Conservation (phyloP, 2,113 vertebrate species). For the Leiothrix lutea region DNA sequence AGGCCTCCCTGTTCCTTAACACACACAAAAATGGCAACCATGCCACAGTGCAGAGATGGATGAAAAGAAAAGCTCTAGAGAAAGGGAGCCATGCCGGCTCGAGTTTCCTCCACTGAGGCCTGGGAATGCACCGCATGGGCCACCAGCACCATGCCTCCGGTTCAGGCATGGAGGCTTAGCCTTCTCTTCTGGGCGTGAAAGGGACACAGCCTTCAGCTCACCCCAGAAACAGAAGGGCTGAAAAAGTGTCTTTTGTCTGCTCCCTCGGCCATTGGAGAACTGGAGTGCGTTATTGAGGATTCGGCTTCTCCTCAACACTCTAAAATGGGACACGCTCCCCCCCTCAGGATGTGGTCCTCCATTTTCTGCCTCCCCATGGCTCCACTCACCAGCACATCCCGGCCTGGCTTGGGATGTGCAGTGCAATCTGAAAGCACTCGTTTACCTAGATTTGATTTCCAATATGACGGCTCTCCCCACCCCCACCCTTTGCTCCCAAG, state of each 20-base stretch:
- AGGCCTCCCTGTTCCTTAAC: neutral
- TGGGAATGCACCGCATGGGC: neutral
- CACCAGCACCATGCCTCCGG: neutral
- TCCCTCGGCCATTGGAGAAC: neutral
- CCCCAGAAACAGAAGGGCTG: neutral
- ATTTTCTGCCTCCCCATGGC: slow-evolving; percentile 33
- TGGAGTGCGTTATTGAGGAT: neutral
- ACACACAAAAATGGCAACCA: slow-evolving; percentile 5
- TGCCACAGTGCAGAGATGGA: neutral
- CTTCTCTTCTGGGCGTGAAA: neutral
- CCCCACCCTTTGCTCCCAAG: slow-evolving; percentile 57
- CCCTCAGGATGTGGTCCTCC: neutral
- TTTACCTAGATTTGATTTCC: slow-evolving; percentile 58
- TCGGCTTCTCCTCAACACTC: neutral
- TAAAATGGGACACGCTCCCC: neutral
- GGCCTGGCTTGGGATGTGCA: neutral
- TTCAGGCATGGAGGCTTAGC: neutral
- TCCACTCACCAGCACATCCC: neutral
- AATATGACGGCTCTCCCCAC: slow-evolving; percentile 51
- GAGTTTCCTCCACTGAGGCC: neutral
- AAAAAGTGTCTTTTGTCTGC: slow-evolving; percentile 40
- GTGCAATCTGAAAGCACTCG: slow-evolving; percentile 2
- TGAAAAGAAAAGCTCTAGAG: neutral
- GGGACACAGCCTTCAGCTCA: neutral
- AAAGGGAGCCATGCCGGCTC: neutral